Evolutionary conservation across 1,140 invertebrate species (phyloP).

Genomic region (Drosophila biarmipes): DNA sequence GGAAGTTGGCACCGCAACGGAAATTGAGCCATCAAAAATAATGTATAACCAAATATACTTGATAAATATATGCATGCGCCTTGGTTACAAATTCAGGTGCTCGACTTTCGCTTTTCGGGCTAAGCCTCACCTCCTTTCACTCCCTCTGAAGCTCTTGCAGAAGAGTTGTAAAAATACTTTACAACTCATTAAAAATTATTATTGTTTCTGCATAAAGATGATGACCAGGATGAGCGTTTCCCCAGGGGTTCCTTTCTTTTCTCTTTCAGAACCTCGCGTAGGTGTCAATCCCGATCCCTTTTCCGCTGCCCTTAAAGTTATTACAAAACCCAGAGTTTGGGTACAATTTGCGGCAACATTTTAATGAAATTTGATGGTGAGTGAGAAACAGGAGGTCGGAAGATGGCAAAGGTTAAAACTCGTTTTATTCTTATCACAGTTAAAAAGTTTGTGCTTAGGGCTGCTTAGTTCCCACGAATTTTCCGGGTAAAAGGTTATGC

Average conservation of each 20-base stretch:
- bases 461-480: constrained; percentile 37
- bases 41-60: constrained; percentile 56
- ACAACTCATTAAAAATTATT: constrained; percentile 79
- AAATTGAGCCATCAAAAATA: constrained; percentile 78
- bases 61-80: constrained; percentile 24
- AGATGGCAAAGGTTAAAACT: constrained; percentile 44
- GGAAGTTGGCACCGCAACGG: constrained; percentile 69
- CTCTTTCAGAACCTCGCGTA: constrained; percentile 5
- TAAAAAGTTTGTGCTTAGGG: constrained; percentile 47
- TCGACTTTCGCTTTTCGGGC: constrained; percentile 41
- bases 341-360: constrained; percentile 54
- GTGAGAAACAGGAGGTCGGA: neutral
- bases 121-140: neutral
- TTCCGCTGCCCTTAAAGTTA: constrained; percentile 42
- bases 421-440: constrained; percentile 52
- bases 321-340: constrained; percentile 41
- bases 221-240: constrained; percentile 21
- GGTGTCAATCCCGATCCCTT: constrained; percentile 38
- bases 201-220: constrained; percentile 44
- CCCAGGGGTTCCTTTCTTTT: neutral
- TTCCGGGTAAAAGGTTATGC: constrained; percentile 45
- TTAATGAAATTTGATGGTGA: constrained; percentile 34
- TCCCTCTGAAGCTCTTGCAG: neutral
- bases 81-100: constrained; percentile 53
- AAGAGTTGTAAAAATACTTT: constrained; percentile 65